These are phyloP conservation scores for Manis javanica DNA, from an alignment of 2,797 vertebrate genomes.

Conservation along the genomic window DNA sequence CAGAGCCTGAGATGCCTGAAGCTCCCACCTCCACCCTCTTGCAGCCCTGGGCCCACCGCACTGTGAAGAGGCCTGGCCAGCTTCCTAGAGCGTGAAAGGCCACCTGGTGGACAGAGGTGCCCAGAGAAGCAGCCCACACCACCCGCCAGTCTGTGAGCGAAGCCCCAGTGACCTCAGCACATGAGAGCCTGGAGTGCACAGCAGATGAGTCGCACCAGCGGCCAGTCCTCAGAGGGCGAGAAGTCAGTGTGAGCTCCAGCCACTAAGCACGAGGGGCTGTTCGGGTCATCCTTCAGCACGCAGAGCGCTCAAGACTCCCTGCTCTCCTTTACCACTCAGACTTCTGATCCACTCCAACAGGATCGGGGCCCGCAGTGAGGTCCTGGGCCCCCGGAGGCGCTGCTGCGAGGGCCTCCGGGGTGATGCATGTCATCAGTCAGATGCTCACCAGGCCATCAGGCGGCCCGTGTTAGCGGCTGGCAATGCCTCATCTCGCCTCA, in stretches of 20 bases:
- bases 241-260: background rate
- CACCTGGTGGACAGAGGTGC: background rate
- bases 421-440: background rate
- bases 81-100: background rate
- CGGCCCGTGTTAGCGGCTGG: too few species aligned
- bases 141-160: background rate
- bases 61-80: background rate
- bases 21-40: background rate
- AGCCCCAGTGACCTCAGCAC: background rate
- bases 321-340: background rate
- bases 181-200: background rate
- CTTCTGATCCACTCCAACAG: background rate
- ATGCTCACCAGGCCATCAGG: too few species aligned
- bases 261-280: background rate
- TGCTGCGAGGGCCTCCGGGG: background rate
- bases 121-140: background rate
- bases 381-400: accelerated
- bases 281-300: background rate
- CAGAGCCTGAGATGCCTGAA: background rate
- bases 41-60: background rate
- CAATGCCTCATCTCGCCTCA: background rate
- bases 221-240: background rate
- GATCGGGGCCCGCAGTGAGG: background rate
- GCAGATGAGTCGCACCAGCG: background rate
- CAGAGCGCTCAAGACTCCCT: background rate